phyloP scores from a whole-genome alignment of 1,140 invertebrate genomes.

The Parapsyche elsis region DNA sequence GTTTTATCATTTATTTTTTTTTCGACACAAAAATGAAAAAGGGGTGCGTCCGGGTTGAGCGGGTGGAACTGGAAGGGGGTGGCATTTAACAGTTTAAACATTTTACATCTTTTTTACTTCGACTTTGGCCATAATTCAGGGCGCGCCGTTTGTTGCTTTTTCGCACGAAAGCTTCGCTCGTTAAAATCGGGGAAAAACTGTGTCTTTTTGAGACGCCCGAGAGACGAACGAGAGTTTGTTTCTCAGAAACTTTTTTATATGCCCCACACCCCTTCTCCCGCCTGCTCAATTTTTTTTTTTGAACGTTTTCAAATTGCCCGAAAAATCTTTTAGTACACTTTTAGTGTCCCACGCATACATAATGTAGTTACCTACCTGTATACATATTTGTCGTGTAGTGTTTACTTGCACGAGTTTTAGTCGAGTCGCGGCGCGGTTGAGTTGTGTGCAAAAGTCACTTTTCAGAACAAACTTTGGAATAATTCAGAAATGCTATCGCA shows the following conservation, averaged over 20 bases:
- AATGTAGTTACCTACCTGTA: not conserved
- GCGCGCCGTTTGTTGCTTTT: constrained; percentile 10
- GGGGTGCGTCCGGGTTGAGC: not conserved
- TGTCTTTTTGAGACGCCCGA: not conserved
- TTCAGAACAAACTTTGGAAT: constrained; percentile 27
- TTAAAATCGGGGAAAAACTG: not conserved
- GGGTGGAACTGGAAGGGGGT: not conserved
- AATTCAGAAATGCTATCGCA: constrained; percentile 23
- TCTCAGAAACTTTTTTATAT: not conserved
- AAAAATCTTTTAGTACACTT: constrained; percentile 3
- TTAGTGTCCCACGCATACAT: not conserved
- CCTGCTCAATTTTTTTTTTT: not conserved
- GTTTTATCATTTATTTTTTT: constrained; percentile 39
- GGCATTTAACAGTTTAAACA: constrained; percentile 28
- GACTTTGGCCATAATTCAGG: not conserved
- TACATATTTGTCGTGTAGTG: not conserved
- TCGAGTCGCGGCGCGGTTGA: not conserved
- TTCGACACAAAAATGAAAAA: not conserved
- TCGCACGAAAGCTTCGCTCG: not conserved
- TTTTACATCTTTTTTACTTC: constrained; percentile 8
- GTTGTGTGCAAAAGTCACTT: constrained; percentile 10
- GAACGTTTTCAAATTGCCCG: not conserved
- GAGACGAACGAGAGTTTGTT: not conserved
- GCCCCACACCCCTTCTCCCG: not conserved
- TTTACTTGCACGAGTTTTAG: not conserved